phyloP scores from a whole-genome alignment of 92 coral and sea anemone genomes.

The Anthopleura xanthogrammica region DNA sequence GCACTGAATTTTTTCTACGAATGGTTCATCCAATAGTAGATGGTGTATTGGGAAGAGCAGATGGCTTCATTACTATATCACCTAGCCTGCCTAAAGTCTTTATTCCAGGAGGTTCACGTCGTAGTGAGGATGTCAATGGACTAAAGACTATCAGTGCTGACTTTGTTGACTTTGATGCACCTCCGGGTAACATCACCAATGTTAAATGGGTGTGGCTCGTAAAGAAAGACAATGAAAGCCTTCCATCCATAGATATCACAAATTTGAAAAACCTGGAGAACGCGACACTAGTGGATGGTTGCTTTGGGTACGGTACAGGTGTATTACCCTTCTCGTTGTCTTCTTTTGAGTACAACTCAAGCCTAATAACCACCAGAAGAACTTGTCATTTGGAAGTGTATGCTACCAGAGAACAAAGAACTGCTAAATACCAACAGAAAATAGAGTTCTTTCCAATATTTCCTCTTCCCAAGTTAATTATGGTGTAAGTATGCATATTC shows the following conservation, averaged over 20 bases:
- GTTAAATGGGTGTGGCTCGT: slow-evolving; percentile 12
- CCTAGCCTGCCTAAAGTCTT: slow-evolving; percentile 43
- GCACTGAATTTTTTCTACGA: slow-evolving; percentile 33
- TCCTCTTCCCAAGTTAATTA: not conserved
- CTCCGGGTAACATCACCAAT: slow-evolving; percentile 28
- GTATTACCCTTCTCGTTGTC: slow-evolving; percentile 6
- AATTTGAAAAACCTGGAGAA: not conserved
- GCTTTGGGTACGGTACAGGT: slow-evolving; percentile 26
- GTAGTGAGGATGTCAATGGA: slow-evolving; percentile 50
- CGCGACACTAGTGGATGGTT: not conserved
- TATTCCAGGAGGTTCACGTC: slow-evolving; percentile 52
- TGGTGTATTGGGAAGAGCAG: slow-evolving; percentile 22
- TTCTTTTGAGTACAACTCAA: slow-evolving; percentile 14
- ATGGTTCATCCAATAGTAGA: slow-evolving; percentile 47
- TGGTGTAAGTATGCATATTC: not conserved
- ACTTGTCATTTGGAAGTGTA: slow-evolving; percentile 7
- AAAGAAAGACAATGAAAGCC: not conserved
- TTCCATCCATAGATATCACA: not conserved
- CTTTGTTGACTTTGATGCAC: slow-evolving; percentile 51
- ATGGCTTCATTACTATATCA: slow-evolving; percentile 43
- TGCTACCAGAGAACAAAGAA: slow-evolving; percentile 9
- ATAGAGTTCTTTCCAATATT: slow-evolving; percentile 15
- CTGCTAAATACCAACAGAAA: slow-evolving; percentile 8
- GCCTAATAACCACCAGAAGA: not conserved
- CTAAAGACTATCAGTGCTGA: slow-evolving; percentile 9